Evolutionary conservation across 2,113 vertebrate genomes (phyloP), one percentile per base, ranked within the genome.

Genomic region (Labrus mixtus): DNA sequence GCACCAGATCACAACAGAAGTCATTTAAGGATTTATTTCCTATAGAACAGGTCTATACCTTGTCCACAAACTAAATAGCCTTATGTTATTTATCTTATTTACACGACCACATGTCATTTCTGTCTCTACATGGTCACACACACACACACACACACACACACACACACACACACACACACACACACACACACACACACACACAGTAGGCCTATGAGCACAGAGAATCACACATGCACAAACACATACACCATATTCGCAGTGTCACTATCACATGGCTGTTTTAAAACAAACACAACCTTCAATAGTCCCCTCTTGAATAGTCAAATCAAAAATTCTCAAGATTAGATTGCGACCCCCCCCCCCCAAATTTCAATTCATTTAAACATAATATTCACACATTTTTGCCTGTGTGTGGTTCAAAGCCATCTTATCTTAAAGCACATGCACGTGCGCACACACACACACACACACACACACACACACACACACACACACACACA

Each of bases 81-180:
- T n/a, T n/a, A n/a, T n/a, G n/a, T n/a, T n/a, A n/a, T n/a, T n/a
- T n/a, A n/a, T n/a, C n/a, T n/a, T n/a, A n/a, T n/a, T n/a, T n/a
- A n/a, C n/a, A n/a, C n/a, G n/a, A n/a, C n/a, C n/a, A n/a, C n/a
- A n/a, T n/a, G n/a, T n/a, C n/a, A n/a, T n/a, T n/a, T n/a, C n/a
- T n/a, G n/a, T n/a, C n/a, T n/a, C n/a, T n/a, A n/a, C n/a, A n/a
- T n/a, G n/a, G n/a, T n/a, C n/a, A n/a, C n/a, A 86, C 81, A 62
- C 73, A 48, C n/a, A 82, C 77, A 63, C 76, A 68, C 57, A 62
- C 13, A 64, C 55, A 66, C 25, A 43, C 41, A 36, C 33, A 50
- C 53, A 48, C 22, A 39, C 23, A 50, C 54, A 41, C 67, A 72
- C 17, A 20, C 65, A 50, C 55, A 67, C 25, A 45, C 57, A 55